These are phyloP conservation scores for Tetranychus piercei DNA, from an alignment of 2,888 invertebrate genomes.

Conservation along the genomic window DNA sequence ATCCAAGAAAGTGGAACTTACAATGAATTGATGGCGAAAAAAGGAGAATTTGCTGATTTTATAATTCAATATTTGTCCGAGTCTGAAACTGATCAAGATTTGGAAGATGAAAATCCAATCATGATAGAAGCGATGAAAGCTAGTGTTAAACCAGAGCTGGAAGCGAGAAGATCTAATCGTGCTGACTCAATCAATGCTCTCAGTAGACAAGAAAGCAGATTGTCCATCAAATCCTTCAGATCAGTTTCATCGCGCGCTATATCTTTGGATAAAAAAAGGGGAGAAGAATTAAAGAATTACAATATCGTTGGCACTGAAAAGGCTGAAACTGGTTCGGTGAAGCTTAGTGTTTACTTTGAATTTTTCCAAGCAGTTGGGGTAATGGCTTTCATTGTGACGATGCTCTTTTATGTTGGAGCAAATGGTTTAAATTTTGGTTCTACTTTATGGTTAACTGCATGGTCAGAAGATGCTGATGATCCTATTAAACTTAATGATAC, in stretches of 20 bases:
- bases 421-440: slow-evolving; percentile 21
- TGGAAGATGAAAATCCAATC: slow-evolving; percentile 13
- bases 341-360: slow-evolving; percentile 18
- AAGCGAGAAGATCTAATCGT: neutral
- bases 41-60: slow-evolving; percentile 41
- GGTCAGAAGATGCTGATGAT: slow-evolving; percentile 21
- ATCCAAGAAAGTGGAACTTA: slow-evolving; percentile 79
- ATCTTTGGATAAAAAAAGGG: neutral
- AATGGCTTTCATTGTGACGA: slow-evolving; percentile 36
- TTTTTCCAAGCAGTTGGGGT: slow-evolving; percentile 20
- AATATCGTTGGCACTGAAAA: slow-evolving; percentile 20
- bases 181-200: neutral
- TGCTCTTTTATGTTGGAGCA: slow-evolving; percentile 31
- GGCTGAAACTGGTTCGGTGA: slow-evolving; percentile 22
- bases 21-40: slow-evolving; percentile 57
- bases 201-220: neutral
- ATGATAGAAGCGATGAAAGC: neutral
- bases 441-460: slow-evolving; percentile 27
- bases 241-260: neutral
- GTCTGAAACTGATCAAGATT: slow-evolving; percentile 28
- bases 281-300: neutral
- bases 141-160: neutral
- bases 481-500: neutral
- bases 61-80: slow-evolving; percentile 36
- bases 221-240: too few relatives aligned